These are phyloP conservation scores for Sphaerophoria taeniata DNA, from an alignment of 2,888 invertebrate genomes.

Conservation along the genomic window DNA sequence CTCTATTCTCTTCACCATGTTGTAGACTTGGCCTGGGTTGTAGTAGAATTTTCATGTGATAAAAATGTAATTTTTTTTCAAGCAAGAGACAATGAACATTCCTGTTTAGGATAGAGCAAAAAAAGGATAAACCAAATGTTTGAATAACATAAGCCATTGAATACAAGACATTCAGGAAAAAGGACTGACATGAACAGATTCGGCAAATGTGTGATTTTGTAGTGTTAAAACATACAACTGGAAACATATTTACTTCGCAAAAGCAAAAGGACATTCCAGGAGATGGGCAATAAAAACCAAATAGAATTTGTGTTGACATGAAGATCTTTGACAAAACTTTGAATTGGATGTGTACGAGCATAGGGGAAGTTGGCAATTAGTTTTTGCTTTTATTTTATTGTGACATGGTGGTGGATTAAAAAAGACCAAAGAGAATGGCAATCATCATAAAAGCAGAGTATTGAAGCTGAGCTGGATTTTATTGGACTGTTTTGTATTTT, in stretches of 20 bases:
- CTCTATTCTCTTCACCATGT: no score
- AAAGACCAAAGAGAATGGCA: not conserved
- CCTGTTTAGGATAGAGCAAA: conserved; percentile 6
- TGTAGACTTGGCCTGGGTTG: not conserved
- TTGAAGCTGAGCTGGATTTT: no score
- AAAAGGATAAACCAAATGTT: conserved; percentile 48
- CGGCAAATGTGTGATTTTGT: conserved; percentile 39
- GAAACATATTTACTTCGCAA: conserved; percentile 12
- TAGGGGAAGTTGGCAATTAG: conserved; percentile 21
- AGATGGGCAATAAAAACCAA: conserved; percentile 30
- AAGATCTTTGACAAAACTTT: conserved; percentile 8
- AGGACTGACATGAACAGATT: conserved; percentile 17
- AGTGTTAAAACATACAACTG: not conserved
- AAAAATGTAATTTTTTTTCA: conserved; percentile 45
- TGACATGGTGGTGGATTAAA: not conserved
- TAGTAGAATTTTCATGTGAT: conserved; percentile 60
- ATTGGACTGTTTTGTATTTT: no score
- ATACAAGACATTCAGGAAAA: not conserved
- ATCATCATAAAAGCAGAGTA: not conserved
- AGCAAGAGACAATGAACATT: conserved; percentile 9
- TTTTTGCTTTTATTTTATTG: not conserved
- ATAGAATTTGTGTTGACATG: conserved; percentile 9
- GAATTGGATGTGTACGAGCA: not conserved
- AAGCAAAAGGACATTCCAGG: conserved; percentile 17
- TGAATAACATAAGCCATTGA: conserved; percentile 50